Base-by-base conservation (phyloP, 2,113 vertebrate species). In the Scartelaos histophorus region DNA sequence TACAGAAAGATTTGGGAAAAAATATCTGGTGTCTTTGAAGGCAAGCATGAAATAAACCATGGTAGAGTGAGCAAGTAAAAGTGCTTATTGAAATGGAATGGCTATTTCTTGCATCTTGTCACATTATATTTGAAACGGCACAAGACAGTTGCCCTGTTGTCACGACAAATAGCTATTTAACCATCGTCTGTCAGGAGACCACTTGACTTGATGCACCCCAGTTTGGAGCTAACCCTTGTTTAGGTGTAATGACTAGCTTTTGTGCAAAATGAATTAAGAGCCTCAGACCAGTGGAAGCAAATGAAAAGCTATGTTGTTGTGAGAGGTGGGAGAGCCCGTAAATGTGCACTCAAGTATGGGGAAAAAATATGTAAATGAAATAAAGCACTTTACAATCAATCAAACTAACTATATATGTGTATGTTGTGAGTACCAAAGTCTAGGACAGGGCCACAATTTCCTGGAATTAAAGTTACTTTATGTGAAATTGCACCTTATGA, bases 1-100 rank as follows among this genome's bases (percentile, higher is more conserved):
- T 54, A n/a, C 25, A 53, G 35, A 61, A 45, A 85, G 70, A 69
- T 54, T 54, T n/a, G 13, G 79, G n/a, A 90, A 87, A 91, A 90
- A 34, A 34, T 7, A 17, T 17, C 25, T 9, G 4, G 5, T 3
- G 29, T 29, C 29, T 29, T 29, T 29, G 4, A 43, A 43, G 10
- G 0, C 38, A 43, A 10, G 1, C 15, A 1, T 34, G 67, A 60
- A 67, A 75, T 58, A 15, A 46, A 16, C 7, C 29, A 34, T 71
- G 64, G 68, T 29, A 65, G 60, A 73, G 13, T 3, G 25, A 58
- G 16, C 51, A 46, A 45, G 17, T 22, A 29, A 72, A 24, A 58
- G 51, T 49, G 22, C 47, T 13, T 13, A 6, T 57, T 7, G 9
- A 35, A 24, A 17, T n/a, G 21, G 46, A 38, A 38, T 2, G 6